Conservation (phyloP, 2,797 vertebrate species). For the Chaunax sp. region DNA sequence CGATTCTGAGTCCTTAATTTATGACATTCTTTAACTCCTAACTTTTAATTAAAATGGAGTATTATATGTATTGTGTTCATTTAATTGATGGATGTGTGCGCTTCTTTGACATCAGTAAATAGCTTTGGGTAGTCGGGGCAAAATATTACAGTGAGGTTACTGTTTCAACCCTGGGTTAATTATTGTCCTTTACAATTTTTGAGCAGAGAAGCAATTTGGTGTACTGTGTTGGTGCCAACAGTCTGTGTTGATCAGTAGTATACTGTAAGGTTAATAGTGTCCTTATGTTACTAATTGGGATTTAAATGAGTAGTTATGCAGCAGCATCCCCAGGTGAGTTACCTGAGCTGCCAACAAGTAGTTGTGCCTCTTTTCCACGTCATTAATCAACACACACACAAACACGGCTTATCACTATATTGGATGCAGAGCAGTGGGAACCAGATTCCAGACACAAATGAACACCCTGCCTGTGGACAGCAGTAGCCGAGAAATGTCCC, state of each 20-base stretch:
- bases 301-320: constrained; percentile 15
- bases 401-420: not conserved
- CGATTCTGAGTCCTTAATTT: too few relatives aligned
- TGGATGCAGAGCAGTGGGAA: constrained; percentile 30
- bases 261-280: too few relatives aligned
- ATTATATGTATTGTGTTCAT: too few relatives aligned
- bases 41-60: not conserved
- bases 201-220: too few relatives aligned
- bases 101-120: too few relatives aligned
- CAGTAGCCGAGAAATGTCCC: constrained; percentile 26
- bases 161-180: not conserved
- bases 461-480: constrained; percentile 24
- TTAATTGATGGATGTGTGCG: too few relatives aligned
- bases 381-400: constrained; percentile 18
- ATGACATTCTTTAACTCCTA: too few relatives aligned
- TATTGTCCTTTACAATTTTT: too few relatives aligned
- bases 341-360: constrained; percentile 36
- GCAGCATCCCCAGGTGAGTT: constrained; percentile 55
- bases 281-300: not conserved
- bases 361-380: constrained; percentile 5
- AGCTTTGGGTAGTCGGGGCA: not conserved
- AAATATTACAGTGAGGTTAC: not conserved
- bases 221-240: too few relatives aligned
- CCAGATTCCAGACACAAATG: constrained; percentile 34
- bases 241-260: too few relatives aligned